Evolutionary conservation across 1,140 invertebrate genomes (phyloP).

Genomic region (Cydia amplana): DNA sequence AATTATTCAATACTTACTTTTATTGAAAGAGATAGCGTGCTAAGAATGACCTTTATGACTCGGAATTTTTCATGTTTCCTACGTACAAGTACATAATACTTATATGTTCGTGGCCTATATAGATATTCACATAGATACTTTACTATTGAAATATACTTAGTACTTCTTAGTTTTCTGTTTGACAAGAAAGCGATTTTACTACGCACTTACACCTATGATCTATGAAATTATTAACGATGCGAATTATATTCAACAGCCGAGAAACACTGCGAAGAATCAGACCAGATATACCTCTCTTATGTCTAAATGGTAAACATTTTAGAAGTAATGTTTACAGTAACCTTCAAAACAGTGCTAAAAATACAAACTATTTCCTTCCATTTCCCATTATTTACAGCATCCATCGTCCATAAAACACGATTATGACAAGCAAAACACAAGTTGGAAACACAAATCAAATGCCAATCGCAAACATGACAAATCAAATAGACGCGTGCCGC

Average conservation of each 20-base stretch:
- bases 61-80: background rate
- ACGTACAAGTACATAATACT: too few species aligned
- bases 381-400: background rate
- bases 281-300: background rate
- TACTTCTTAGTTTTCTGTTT: too few species aligned
- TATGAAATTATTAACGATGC: too few species aligned
- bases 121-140: too few species aligned
- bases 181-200: too few species aligned
- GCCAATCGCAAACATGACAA: constrained; percentile 21
- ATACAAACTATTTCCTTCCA: background rate
- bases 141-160: too few species aligned
- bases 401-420: background rate
- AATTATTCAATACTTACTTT: too few species aligned
- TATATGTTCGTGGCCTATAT: too few species aligned
- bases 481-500: constrained; percentile 11
- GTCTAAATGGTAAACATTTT: background rate
- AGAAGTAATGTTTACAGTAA: background rate
- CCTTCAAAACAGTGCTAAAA: background rate
- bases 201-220: too few species aligned
- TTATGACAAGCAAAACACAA: constrained; percentile 19
- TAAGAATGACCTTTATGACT: background rate
- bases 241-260: too few species aligned
- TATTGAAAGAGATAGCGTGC: background rate
- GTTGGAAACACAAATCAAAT: constrained; percentile 27
- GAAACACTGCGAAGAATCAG: too few species aligned